phyloP scores from a whole-genome alignment of 1,140 invertebrate species.

The Galendromus occidentalis region DNA sequence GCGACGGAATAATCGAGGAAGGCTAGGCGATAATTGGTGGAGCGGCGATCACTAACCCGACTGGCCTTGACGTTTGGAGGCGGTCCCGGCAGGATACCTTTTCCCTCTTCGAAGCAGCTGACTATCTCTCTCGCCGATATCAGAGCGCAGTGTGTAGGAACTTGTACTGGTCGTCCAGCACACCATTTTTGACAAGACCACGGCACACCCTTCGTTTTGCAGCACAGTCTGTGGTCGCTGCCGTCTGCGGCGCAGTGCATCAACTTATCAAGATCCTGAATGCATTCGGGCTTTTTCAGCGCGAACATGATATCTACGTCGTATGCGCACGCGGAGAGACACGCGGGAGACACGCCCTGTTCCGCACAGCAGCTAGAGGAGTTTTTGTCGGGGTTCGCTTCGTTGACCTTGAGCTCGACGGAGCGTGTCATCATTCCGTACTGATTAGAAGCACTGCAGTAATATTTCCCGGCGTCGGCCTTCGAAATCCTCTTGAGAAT shows the following conservation, averaged over 20 bases:
- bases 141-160: slow-evolving; percentile 43
- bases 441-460: slow-evolving; percentile 56
- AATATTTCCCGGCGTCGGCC: slow-evolving; percentile 50
- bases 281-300: slow-evolving; percentile 50
- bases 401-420: slow-evolving; percentile 35
- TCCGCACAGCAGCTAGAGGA: slow-evolving; percentile 48
- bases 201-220: slow-evolving; percentile 48
- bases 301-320: slow-evolving; percentile 57
- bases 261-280: slow-evolving; percentile 56
- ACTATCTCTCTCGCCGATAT: slow-evolving; percentile 49
- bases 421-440: slow-evolving; percentile 46
- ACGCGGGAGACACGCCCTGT: slow-evolving; percentile 47
- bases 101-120: slow-evolving; percentile 53
- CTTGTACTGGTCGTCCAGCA: slow-evolving; percentile 42
- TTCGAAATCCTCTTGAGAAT: slow-evolving; percentile 41
- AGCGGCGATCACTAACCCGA: slow-evolving; percentile 34
- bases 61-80: slow-evolving; percentile 45
- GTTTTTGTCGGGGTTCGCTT: neutral
- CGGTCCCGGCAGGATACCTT: slow-evolving; percentile 51
- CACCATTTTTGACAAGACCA: slow-evolving; percentile 52
- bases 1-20: no score
- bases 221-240: slow-evolving; percentile 54
- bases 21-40: no score
- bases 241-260: slow-evolving; percentile 59
- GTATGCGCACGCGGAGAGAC: slow-evolving; percentile 55